Evolutionary conservation across 2,797 vertebrate genomes (phyloP).

Genomic region (Philypnodon macrostomus): DNA sequence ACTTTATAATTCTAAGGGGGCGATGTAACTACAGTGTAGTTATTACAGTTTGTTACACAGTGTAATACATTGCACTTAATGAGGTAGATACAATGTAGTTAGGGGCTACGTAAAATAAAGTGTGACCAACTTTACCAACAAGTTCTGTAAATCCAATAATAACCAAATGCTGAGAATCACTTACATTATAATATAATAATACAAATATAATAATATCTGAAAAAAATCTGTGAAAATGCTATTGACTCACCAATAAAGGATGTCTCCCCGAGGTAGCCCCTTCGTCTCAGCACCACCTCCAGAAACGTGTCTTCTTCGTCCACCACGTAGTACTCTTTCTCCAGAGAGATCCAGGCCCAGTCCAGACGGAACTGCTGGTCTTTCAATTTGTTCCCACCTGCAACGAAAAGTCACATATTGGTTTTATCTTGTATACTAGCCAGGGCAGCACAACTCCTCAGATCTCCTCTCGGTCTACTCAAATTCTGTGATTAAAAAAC

Average conservation of each 20-base stretch:
- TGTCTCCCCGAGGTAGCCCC: slow-evolving; percentile 92
- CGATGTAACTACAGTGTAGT: no score
- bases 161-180: background rate
- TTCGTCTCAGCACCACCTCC: slow-evolving; percentile 84
- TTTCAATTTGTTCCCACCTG: slow-evolving; percentile 89
- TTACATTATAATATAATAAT: background rate
- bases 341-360: slow-evolving; percentile 94
- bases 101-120: no score
- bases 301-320: slow-evolving; percentile 87
- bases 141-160: no score
- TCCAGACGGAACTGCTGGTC: slow-evolving; percentile 86
- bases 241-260: slow-evolving; percentile 94
- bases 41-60: no score
- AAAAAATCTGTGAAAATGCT: background rate
- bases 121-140: no score
- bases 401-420: background rate
- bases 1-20: no score
- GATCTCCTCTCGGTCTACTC: slow-evolving; percentile 2
- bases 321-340: slow-evolving; percentile 86
- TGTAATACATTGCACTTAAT: no score
- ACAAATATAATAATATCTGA: background rate
- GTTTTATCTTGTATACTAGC: background rate
- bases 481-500: slow-evolving; percentile 20
- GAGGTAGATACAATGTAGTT: no score
- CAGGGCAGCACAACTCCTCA: background rate